phyloP scores from a whole-genome alignment of 2,888 invertebrate species.

The Tenodera sinensis region DNA sequence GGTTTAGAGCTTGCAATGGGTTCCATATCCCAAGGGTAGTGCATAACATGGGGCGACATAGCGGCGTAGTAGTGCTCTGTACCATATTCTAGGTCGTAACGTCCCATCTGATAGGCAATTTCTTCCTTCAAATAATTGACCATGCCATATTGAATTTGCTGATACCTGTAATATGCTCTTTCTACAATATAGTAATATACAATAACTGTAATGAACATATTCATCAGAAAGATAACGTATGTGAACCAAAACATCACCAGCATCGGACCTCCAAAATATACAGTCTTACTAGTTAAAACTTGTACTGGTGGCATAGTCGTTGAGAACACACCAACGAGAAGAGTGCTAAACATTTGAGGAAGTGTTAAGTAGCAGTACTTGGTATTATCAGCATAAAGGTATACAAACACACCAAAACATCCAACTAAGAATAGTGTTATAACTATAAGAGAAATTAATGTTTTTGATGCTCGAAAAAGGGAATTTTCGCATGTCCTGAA shows the following conservation, averaged over 20 bases:
- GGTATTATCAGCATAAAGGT: not conserved
- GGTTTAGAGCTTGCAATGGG: not conserved
- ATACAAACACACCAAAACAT: not conserved
- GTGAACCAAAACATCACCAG: not conserved
- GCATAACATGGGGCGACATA: not conserved
- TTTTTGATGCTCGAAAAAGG: not conserved
- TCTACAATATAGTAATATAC: not conserved
- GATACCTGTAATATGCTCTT: not conserved
- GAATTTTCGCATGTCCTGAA: not conserved
- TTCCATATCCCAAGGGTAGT: not conserved
- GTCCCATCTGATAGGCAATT: not conserved
- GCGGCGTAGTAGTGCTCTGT: too few species aligned
- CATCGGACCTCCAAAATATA: not conserved
- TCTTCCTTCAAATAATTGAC: not conserved
- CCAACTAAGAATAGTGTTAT: accelerated
- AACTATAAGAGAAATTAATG: not conserved
- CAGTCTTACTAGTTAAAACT: not conserved
- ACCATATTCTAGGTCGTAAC: not conserved
- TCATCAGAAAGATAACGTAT: not conserved
- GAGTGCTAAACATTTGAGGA: not conserved
- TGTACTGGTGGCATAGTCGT: not conserved
- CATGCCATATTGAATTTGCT: not conserved
- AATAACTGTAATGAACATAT: not conserved
- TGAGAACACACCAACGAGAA: not conserved
- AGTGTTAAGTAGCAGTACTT: not conserved